phyloP scores from a whole-genome alignment of 2,113 vertebrate species.

The Mixornis gularis region DNA sequence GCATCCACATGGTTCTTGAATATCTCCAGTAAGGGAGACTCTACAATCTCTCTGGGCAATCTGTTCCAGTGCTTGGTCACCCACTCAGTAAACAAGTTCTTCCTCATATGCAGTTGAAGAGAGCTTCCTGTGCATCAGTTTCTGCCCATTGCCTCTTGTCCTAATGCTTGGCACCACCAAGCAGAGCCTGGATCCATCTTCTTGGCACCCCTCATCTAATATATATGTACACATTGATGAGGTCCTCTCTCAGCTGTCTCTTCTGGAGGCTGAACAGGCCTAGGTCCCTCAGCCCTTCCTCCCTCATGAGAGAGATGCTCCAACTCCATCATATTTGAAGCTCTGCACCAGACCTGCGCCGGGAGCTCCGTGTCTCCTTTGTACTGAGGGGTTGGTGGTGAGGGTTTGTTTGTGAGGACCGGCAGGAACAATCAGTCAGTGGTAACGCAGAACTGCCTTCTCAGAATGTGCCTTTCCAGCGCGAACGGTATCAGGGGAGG shows the following conservation, averaged over 20 bases:
- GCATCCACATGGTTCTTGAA: not conserved
- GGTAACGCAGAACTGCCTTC: not conserved
- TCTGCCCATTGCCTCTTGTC: not conserved
- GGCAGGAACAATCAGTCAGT: not conserved
- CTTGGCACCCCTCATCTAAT: not conserved
- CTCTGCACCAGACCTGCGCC: not conserved
- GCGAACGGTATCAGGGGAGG: not conserved
- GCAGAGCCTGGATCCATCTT: not conserved
- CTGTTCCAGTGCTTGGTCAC: not conserved
- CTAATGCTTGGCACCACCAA: rapidly evolving
- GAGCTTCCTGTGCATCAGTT: not conserved
- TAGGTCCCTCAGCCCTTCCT: not conserved
- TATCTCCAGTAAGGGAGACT: not conserved
- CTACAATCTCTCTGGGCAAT: not conserved
- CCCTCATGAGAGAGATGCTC: not conserved
- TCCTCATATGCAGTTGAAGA: not conserved
- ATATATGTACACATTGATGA: too few species aligned
- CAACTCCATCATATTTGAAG: too few species aligned
- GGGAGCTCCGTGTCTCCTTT: not conserved
- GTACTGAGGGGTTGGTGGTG: not conserved
- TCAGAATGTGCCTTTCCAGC: not conserved
- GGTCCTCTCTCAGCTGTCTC: not conserved
- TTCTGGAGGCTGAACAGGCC: not conserved
- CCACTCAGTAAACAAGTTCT: not conserved
- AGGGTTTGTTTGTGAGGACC: not conserved